Base-by-base conservation (phyloP, 2,888 invertebrate genomes). In the Leucophora obtusa region DNA sequence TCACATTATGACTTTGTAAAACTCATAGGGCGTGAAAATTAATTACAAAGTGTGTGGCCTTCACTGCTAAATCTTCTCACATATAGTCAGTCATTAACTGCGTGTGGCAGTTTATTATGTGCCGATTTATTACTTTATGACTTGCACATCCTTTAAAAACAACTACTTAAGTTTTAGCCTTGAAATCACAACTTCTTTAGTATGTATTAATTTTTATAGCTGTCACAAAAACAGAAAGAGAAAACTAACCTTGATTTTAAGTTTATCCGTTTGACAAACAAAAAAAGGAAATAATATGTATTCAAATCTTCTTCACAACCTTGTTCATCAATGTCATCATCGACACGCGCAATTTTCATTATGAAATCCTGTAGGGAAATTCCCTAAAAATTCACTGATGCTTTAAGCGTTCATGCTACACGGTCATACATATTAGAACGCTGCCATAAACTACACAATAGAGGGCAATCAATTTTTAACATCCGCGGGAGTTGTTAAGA, bases 61-160 rank as follows among this genome's bases (percentile, higher is more conserved):
- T 76, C 58, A 76, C 10, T 28, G 54, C 7, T 21, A 65, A 73
- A 53, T 65, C 43, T 71, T 15, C 18, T 47, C 24, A 50, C 43
- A 54, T 4, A 56, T n/a, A n/a, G n/a, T n/a, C n/a, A n/a, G 38
- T 50, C 65, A 88, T 88, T 87, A 88, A 86, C 87, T 88, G 89
- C 86, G 88, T 88, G 88, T 88, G 88, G 88, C 89, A 88, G 84
- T 86, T 84, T 85, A 87, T 87, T 86, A 87, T 87, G 78, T 68
- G 62, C 58, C 69, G 53, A 62, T 18, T 76, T 79, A 78, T 82
- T 70, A 69, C 59, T 83, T 81, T 80, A 82, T 76, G 81, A 76
- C 56, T 33, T 18, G 11, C 43, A 9, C 43, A 51, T 38, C 38
- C 53, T 68, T 54, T 35, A 15, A 17, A 17, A 9, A 62, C 47